These are phyloP conservation scores for Steinernema carpocapsae DNA, from an alignment of 2,888 invertebrate species.

Conservation along the genomic window DNA sequence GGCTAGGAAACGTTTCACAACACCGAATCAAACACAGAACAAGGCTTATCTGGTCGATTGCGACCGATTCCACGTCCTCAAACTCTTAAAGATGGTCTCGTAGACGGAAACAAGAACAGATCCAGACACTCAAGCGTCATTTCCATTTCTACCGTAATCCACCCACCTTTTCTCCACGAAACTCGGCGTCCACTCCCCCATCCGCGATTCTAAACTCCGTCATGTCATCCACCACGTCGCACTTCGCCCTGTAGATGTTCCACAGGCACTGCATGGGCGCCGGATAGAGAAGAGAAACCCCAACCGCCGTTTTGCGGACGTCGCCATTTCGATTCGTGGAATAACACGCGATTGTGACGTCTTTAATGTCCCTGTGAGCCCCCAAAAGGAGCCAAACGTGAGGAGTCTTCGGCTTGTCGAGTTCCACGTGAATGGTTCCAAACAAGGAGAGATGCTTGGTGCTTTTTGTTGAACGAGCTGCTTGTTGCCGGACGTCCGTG, in stretches of 20 bases:
- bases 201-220: not conserved
- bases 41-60: no score
- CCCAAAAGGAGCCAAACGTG: constrained; percentile 13
- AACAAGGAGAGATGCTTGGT: not conserved
- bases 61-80: no score
- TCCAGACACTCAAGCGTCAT: no score
- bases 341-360: not conserved
- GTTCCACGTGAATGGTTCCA: not conserved
- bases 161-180: not conserved
- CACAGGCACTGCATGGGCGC: constrained; percentile 11
- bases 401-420: not conserved
- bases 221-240: constrained; percentile 22
- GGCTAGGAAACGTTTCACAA: no score
- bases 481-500: no score
- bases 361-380: not conserved
- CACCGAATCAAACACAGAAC: no score
- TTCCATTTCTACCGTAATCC: no score
- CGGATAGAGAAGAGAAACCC: not conserved
- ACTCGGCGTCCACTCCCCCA: not conserved
- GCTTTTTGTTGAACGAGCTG: no score
- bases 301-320: not conserved
- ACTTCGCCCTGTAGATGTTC: constrained; percentile 13
- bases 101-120: no score
- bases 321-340: not conserved
- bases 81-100: no score